Base-by-base conservation (phyloP, 2,113 vertebrate species). In the Neodontobutis hainanensis region DNA sequence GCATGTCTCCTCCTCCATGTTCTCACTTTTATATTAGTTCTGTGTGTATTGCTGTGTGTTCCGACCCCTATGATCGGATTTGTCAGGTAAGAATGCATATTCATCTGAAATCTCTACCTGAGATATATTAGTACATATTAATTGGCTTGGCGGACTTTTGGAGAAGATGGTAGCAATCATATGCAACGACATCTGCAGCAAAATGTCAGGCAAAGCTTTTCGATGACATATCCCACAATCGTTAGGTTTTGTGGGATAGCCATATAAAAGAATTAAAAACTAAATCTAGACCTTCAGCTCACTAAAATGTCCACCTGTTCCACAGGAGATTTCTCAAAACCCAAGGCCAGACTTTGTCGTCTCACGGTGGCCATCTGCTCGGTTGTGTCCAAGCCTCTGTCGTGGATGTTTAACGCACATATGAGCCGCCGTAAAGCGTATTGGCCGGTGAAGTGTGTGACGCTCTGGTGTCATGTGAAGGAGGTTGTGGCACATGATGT, bases 361-460 rank as follows among this genome's bases (percentile, higher is more conserved):
- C 70, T 79, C 57, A 27, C 63, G 60, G 68, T 47, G 40, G 47
- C 60, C 74, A 73, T 81, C 85, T 85, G 79, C 43, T 65, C 36
- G 34, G 50, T 14, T 61, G 44, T 43, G 8, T 56, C 5, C 40
- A 51, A 76, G 57, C 48, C 65, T 40, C 44, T 68, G 59, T 60
- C 70, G 15, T 1, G 0, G 58, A 40, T 2, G 11, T 75, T 81
- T 76, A 49, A 78, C 73, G 34, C 67, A 61, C 57, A 52, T 61
- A 53, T 52, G 64, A 72, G 61, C 58, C 58, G 47, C 6, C 43
- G 11, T 42, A 56, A 4, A 45, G 66, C 40, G 8, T 70, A 57
- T n/a, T 69, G 77, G 75, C 61, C 40, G 43, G 1, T 5, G 12
- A 36, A 49, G 11, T 34, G 32, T 51, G 49, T 27, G 19, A 27